These are phyloP conservation scores for Drosophila pandora DNA, from an alignment of 1,140 invertebrate genomes.

Conservation along the genomic window DNA sequence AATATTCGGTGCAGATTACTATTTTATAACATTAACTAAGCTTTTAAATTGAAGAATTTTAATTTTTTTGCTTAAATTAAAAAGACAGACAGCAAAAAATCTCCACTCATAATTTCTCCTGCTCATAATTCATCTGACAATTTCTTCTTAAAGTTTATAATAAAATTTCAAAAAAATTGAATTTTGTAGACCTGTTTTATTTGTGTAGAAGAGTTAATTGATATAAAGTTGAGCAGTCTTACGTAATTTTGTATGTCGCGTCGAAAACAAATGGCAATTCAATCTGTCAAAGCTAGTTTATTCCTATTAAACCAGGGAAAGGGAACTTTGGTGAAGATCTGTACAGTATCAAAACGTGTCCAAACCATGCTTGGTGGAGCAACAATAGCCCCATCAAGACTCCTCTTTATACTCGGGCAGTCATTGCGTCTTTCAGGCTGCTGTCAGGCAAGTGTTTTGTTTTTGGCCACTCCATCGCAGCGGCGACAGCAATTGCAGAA, in stretches of 20 bases:
- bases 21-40: no score
- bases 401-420: conserved; percentile 45
- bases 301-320: not conserved
- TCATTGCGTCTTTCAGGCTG: conserved; percentile 64
- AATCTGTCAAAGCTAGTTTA: not conserved
- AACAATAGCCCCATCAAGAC: conserved; percentile 51
- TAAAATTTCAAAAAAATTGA: no score
- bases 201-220: no score
- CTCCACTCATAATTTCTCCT: no score
- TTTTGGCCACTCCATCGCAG: conserved; percentile 41
- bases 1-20: no score
- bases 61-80: no score
- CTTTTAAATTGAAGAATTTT: no score
- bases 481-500: not conserved
- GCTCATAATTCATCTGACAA: no score
- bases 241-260: not conserved
- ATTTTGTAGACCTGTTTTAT: no score
- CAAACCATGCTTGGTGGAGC: conserved; percentile 47
- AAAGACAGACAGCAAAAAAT: no score
- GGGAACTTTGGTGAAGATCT: conserved; percentile 16
- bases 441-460: conserved; percentile 58
- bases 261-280: not conserved
- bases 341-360: conserved; percentile 14
- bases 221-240: no score
- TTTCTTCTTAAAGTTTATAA: no score